Evolutionary conservation across 1,140 invertebrate genomes (phyloP).

Genomic region (Adoxophyes honmai): DNA sequence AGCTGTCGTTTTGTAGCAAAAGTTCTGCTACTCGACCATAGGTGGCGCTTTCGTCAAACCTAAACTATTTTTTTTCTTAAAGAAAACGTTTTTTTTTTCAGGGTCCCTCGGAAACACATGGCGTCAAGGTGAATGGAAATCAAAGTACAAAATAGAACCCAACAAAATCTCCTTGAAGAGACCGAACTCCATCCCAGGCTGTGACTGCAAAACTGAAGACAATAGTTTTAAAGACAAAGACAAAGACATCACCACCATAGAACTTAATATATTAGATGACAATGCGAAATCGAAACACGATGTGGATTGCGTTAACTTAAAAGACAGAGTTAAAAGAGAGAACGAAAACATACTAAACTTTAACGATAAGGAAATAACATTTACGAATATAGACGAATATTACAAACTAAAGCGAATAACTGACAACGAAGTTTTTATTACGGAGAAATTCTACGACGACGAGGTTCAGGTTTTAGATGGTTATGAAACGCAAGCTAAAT

Average conservation of each 20-base stretch:
- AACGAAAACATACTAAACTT: conserved; percentile 10
- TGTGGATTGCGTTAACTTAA: conserved; percentile 3
- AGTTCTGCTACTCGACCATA: no score
- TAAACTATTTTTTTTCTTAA: no score
- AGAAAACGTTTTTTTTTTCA: conserved; percentile 43
- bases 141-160: conserved; percentile 50
- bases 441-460: conserved; percentile 61
- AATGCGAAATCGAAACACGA: conserved; percentile 12
- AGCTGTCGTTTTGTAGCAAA: no score
- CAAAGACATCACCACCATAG: conserved; percentile 7
- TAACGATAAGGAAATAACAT: conserved; percentile 9
- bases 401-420: conserved; percentile 37
- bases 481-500: conserved; percentile 60
- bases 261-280: conserved; percentile 20
- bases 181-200: conserved; percentile 19
- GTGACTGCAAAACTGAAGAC: not conserved
- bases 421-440: conserved; percentile 49
- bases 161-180: conserved; percentile 43
- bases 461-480: conserved; percentile 44
- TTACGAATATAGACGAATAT: conserved; percentile 27
- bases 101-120: conserved; percentile 72
- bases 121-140: conserved; percentile 71
- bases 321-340: conserved; percentile 16
- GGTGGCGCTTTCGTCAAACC: no score
- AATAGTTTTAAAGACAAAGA: not conserved